Conservation (phyloP, 2,888 invertebrate genomes). For the Cordilura impudica region DNA sequence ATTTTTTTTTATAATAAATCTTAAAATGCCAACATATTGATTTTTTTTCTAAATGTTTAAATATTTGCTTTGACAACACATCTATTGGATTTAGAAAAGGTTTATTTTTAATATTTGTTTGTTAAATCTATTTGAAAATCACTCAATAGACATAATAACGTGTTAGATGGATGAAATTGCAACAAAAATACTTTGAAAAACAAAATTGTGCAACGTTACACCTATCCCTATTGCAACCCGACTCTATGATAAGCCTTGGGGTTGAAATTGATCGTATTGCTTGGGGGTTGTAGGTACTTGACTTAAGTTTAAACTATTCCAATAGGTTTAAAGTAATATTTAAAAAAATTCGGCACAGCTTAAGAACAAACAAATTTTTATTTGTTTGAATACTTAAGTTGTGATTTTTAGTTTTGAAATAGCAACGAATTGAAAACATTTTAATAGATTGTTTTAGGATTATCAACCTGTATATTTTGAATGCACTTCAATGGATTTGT, state of each 20-base stretch:
- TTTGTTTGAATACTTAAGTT: background rate
- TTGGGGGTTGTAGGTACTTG: too few relatives aligned
- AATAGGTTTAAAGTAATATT: background rate
- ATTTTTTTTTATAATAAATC: too few relatives aligned
- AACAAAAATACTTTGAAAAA: background rate
- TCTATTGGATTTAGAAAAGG: background rate
- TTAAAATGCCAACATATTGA: too few relatives aligned
- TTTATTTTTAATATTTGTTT: constrained; percentile 51
- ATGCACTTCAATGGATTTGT: constrained; percentile 6
- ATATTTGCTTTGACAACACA: constrained; percentile 5
- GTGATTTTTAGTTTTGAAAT: background rate
- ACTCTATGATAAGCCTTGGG: too few relatives aligned
- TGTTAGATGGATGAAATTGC: constrained; percentile 12
- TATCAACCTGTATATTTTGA: background rate
- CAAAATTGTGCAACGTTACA: background rate
- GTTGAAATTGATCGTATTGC: too few relatives aligned
- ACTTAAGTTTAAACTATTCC: too few relatives aligned
- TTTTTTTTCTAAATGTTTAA: background rate
- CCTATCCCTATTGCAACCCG: too few relatives aligned
- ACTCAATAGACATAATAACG: constrained; percentile 39
- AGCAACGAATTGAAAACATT: background rate
- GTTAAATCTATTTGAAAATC: constrained; percentile 56
- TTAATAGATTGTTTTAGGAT: constrained; percentile 10
- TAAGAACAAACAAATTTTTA: background rate
- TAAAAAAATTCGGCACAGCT: background rate